Evolutionary conservation across 2,888 invertebrate genomes (phyloP), one percentile per base, ranked within the genome.

Genomic region (Pammene fasciana): DNA sequence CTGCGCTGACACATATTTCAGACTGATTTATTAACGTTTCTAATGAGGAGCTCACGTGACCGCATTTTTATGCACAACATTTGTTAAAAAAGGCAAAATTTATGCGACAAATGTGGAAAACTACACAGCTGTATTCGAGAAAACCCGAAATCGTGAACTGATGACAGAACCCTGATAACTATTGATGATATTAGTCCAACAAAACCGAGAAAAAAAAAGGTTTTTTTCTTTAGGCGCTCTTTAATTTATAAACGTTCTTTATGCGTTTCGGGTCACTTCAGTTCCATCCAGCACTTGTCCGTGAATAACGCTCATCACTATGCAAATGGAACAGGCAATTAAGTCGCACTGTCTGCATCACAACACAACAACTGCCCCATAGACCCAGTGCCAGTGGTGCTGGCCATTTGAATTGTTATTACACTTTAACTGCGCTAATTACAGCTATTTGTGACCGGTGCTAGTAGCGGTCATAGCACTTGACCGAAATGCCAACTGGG

Each of bases 331-430:
- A 34, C 46, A 7, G n/a, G 38, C 45, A 18, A 36, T 14, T 26
- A 41, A 10, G 48, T 48, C 38, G 46, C 65, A 18, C 16, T 14
- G 34, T 36, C 48, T 16, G 48, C 48, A 48, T 48, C 48, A 10
- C 16, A 48, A 48, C 16, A 10, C 11, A 34, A n/a, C 1, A 41
- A 0, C 56, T 41, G 48, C 16, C 18, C 65, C 7, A 57, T 48
- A 38, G 56, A 65, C 65, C 54, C 34, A 65, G 43, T 26, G 18
- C 54, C 34, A 65, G 43, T 26, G 18, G 14, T 46, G 1, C 48
- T 9, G 13, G 26, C 1, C 26, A 52, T 52, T 48, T 52, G 26
- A 5, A 13, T 11, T 26, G 26, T 52, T 4, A 52, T 52, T 52
- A 13, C 52, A 13, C 6, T 26, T 52, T 46, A n/a, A 46, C 8